A percentile compares a stretch with the other conserved stretches of the same genome.
Conservation (phyloP, 2,888 invertebrate genomes). For the Oligia fasciuncula region DNA sequence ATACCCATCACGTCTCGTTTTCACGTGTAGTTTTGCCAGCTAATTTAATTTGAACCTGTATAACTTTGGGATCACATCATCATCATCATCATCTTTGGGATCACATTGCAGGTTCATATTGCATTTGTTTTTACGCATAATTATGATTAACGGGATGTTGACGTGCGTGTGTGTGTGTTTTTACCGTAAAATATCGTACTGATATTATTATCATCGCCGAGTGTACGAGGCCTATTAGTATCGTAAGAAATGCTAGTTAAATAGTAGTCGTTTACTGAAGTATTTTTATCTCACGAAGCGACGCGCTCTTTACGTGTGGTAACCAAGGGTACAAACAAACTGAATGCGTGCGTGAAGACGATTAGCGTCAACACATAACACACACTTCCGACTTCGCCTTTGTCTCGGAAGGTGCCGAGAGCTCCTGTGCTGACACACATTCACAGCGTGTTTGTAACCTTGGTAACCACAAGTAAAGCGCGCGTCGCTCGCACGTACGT, state of each 20-base stretch:
- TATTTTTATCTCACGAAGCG: too few species aligned
- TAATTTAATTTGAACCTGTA: background rate
- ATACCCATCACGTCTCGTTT: background rate
- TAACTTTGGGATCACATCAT: background rate
- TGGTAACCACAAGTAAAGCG: background rate
- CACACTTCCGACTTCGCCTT: too few species aligned
- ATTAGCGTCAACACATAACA: too few species aligned
- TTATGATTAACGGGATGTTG: background rate
- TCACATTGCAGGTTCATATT: background rate
- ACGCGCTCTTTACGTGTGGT: too few species aligned
- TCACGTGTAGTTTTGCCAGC: background rate
- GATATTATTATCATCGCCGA: too few species aligned
- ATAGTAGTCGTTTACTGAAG: background rate
- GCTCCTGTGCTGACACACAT: background rate
- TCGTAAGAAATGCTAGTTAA: background rate
- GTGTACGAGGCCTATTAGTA: background rate
- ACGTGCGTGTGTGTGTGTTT: background rate
- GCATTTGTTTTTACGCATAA: background rate
- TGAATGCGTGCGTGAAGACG: too few species aligned
- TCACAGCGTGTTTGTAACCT: background rate
- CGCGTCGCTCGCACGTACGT: too few species aligned
- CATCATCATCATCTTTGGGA: too few species aligned
- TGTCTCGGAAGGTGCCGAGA: background rate
- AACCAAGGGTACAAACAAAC: too few species aligned
- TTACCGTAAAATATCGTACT: background rate